phyloP scores from a whole-genome alignment of 1,140 invertebrate genomes.

The Lamellibrachia luymesi region DNA sequence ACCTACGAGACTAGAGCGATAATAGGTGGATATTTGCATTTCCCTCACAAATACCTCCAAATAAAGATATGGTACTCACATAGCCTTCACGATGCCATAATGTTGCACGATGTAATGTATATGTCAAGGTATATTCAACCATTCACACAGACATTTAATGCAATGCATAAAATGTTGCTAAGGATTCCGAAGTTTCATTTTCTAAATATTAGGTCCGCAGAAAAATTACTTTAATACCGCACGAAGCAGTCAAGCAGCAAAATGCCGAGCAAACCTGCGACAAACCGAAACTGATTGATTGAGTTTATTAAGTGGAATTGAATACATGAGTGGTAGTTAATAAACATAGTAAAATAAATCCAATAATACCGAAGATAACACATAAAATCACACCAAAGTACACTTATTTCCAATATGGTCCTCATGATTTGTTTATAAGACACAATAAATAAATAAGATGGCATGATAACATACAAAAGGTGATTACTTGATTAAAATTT shows the following conservation, averaged over 20 bases:
- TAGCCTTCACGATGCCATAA: neutral
- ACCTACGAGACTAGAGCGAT: neutral
- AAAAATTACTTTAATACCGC: neutral
- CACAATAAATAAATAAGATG: no score
- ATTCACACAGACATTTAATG: neutral
- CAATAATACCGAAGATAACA: no score
- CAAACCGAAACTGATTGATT: neutral
- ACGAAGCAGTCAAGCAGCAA: neutral
- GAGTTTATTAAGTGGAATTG: no score
- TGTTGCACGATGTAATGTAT: neutral
- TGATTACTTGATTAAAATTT: no score
- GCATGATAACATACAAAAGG: no score
- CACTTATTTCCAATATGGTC: no score
- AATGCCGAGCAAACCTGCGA: neutral
- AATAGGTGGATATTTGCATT: neutral
- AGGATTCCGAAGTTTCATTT: neutral
- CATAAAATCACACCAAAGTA: no score
- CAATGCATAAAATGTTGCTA: neutral
- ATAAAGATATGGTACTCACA: neutral
- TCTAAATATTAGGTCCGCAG: conserved; percentile 4
- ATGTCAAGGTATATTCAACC: neutral
- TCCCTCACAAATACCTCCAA: neutral
- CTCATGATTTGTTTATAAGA: no score
- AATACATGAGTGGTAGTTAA: no score
- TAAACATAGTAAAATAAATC: no score